These are phyloP conservation scores for Hylyphantes graminicola DNA, from an alignment of 1,140 invertebrate species.

Conservation along the genomic window DNA sequence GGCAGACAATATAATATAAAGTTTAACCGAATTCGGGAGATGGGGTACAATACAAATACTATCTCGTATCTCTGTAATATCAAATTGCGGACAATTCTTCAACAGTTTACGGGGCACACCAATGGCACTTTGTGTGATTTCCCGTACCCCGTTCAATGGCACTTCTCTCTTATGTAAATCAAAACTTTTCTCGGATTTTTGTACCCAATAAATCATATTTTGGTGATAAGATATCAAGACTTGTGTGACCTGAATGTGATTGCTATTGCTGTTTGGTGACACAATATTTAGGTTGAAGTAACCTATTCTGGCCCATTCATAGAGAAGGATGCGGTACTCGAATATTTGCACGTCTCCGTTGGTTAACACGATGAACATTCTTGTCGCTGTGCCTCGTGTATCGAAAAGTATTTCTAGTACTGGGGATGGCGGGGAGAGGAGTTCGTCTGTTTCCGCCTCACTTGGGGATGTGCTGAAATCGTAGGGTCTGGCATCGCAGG, in stretches of 20 bases:
- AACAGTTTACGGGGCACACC: constrained; percentile 51
- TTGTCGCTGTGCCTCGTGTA: constrained; percentile 28
- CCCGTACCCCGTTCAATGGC: constrained; percentile 36
- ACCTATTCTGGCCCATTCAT: constrained; percentile 56
- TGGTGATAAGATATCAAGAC: constrained; percentile 34
- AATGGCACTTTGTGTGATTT: constrained; percentile 54
- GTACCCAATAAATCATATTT: constrained; percentile 50
- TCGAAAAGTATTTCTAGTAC: constrained; percentile 52
- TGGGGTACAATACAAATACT: constrained; percentile 46
- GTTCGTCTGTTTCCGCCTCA: constrained; percentile 48
- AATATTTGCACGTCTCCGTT: constrained; percentile 59
- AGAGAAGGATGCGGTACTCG: constrained; percentile 45
- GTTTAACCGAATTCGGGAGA: constrained; percentile 39
- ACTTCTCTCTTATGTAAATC: constrained; percentile 41
- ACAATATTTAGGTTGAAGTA: constrained; percentile 56
- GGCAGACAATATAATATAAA: constrained; percentile 47
- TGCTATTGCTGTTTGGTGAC: constrained; percentile 48
- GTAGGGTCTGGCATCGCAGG: constrained; percentile 55
- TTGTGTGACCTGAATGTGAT: constrained; percentile 30
- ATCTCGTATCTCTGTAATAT: constrained; percentile 42
- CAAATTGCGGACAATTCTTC: constrained; percentile 42
- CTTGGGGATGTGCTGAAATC: constrained; percentile 53
- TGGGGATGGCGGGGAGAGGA: constrained; percentile 21
- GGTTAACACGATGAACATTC: constrained; percentile 40
- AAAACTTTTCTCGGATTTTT: constrained; percentile 21